phyloP scores from a whole-genome alignment of 2,888 invertebrate genomes.

The Abscondita cerata region DNA sequence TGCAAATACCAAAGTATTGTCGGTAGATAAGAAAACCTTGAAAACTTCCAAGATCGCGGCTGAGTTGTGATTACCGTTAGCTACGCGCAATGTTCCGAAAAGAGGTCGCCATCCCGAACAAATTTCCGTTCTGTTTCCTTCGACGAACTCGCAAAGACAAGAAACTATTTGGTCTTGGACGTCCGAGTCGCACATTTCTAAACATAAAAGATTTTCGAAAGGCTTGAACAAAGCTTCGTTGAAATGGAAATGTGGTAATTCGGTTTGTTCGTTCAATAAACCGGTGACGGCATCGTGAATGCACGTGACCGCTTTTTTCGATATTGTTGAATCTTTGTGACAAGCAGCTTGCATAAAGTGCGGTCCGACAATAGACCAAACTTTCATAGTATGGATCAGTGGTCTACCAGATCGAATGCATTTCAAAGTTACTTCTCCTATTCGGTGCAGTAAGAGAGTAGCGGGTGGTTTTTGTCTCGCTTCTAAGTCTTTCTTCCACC shows the following conservation, averaged over 20 bases:
- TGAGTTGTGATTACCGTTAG: conserved; percentile 73
- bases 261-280: conserved; percentile 84
- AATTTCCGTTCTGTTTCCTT: conserved; percentile 91
- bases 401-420: conserved; percentile 88
- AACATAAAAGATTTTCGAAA: conserved; percentile 91
- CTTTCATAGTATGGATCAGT: conserved; percentile 87
- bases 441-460: conserved; percentile 76
- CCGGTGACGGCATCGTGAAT: conserved; percentile 92
- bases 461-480: conserved; percentile 60
- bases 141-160: conserved; percentile 95
- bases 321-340: conserved; percentile 86
- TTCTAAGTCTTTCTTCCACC: conserved; percentile 57
- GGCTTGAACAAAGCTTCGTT: conserved; percentile 95
- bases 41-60: conserved; percentile 88
- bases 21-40: conserved; percentile 89
- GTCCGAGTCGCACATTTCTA: conserved; percentile 92
- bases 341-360: conserved; percentile 96
- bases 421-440: conserved; percentile 87
- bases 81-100: conserved; percentile 91
- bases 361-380: conserved; percentile 91
- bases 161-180: conserved; percentile 94
- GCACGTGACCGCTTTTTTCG: conserved; percentile 89
- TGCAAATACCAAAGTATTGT: conserved; percentile 91
- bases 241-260: conserved; percentile 93
- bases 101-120: conserved; percentile 96